Evolutionary conservation across 2,113 vertebrate genomes (phyloP), one percentile per base, ranked within the genome.

Genomic region (Tor tambroides): DNA sequence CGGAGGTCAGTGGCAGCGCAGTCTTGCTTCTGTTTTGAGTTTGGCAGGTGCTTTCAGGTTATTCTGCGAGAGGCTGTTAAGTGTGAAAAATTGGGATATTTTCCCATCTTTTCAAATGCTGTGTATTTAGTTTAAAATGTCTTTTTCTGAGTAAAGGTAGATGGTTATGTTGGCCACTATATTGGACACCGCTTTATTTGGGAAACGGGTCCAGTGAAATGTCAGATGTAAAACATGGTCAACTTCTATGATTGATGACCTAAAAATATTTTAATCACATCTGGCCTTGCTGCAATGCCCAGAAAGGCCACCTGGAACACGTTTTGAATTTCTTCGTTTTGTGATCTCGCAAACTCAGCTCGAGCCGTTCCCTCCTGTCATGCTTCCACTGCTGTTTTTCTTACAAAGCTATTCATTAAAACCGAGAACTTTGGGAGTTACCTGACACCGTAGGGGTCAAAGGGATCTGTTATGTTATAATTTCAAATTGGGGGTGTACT

Each of bases 261-360:
- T 85, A 56, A 87, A 90, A 91, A 90, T 92, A 89, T 88, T 92
- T 89, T 38, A 91, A 90, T 89, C 88, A 87, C 87, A 28, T 87
- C 87, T 85, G 59, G 59, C 59, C 85, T 80, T 71, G 69, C 88
- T 72, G 79, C 80, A n/a, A 75, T 74, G 88, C 83, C 84, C 72
- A 77, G 75, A 88, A 89, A 74, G 84, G 54, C 84, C 88, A 89
- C 88, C 88, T 89, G 91, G 89, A 88, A 76, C 75, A 26, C 28
- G 86, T 83, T 84, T 87, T 74, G 76, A n/a, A 17, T 89, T 91
- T 90, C 87, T 88, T 84, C 56, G 26, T 86, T 61, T 89, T 86
- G 83, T 56, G 54, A 71, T 80, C 61, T 83, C 61, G 89, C 85
- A 85, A 87, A 88, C 78, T 85, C 87, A 83, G 84, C 87, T 76